Evolutionary conservation across 1,140 invertebrate genomes (phyloP).

Genomic region (Macrotrachela quadricornifera): DNA sequence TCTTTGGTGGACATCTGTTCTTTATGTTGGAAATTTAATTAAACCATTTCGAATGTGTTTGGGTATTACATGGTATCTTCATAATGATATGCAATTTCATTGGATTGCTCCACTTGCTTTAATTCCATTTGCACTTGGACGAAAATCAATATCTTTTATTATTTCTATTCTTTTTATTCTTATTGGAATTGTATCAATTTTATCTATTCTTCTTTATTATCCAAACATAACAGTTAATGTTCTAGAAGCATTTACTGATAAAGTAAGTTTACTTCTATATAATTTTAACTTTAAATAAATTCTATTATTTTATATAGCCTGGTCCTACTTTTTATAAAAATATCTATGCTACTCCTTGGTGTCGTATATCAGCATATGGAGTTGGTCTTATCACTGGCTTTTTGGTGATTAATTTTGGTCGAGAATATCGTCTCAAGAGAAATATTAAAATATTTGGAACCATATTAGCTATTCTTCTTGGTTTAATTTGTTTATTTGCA

Average conservation of each 20-base stretch:
- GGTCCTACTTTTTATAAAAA: conserved; percentile 31
- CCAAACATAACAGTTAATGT: no score
- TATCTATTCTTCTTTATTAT: no score
- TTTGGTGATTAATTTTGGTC: neutral
- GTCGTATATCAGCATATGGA: conserved; percentile 32
- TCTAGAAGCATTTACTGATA: no score
- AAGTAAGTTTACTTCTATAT: no score
- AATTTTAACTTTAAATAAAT: no score
- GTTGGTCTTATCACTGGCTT: conserved; percentile 33
- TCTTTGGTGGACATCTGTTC: conserved; percentile 40
- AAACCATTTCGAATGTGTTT: conserved; percentile 38
- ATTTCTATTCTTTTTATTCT: no score
- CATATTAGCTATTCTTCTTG: no score
- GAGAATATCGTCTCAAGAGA: no score
- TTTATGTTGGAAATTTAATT: conserved; percentile 61
- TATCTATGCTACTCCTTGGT: conserved; percentile 52
- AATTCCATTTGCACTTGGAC: conserved; percentile 11
- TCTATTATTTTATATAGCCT: neutral
- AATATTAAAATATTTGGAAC: no score
- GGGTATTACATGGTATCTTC: conserved; percentile 50
- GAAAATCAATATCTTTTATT: neutral
- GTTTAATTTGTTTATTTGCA: no score
- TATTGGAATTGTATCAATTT: no score
- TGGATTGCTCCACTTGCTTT: conserved; percentile 42
- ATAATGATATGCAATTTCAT: conserved; percentile 59